Conservation (phyloP, 1,140 invertebrate species). For the Apocrypta bakeri region DNA sequence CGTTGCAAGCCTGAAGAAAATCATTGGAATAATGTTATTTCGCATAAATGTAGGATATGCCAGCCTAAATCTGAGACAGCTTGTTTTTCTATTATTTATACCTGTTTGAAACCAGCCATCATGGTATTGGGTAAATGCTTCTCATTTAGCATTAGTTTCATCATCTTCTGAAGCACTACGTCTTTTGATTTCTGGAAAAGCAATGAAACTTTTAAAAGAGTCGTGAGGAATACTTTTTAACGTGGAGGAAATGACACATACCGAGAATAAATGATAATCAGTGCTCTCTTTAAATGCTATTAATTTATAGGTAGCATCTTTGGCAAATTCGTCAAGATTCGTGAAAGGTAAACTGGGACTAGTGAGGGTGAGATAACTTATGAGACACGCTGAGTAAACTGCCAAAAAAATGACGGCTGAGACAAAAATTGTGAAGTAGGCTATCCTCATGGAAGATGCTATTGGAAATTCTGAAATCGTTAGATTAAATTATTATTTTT, state of each 20-base stretch:
- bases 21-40: background rate
- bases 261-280: slow-evolving; percentile 52
- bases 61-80: too few species aligned
- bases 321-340: slow-evolving; percentile 54
- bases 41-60: too few species aligned
- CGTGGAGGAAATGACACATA: slow-evolving; percentile 17
- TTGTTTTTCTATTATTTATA: background rate
- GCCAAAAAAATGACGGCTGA: slow-evolving; percentile 45
- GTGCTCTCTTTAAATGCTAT: slow-evolving; percentile 52
- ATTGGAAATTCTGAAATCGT: slow-evolving; percentile 36
- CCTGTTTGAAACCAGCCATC: background rate
- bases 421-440: slow-evolving; percentile 48
- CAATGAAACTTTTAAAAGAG: too few species aligned
- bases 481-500: background rate
- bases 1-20: background rate
- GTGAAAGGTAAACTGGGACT: slow-evolving; percentile 55
- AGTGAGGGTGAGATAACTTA: slow-evolving; percentile 57
- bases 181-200: background rate
- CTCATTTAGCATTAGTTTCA: background rate
- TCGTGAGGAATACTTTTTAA: too few species aligned
- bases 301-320: slow-evolving; percentile 57
- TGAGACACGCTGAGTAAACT: slow-evolving; percentile 56
- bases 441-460: slow-evolving; percentile 26
- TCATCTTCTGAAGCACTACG: background rate
- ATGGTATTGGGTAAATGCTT: background rate